A percentile compares a stretch with the other conserved stretches of the same genome.
phyloP scores from a whole-genome alignment of 2,888 invertebrate genomes.

The Geophilus truncorum region DNA sequence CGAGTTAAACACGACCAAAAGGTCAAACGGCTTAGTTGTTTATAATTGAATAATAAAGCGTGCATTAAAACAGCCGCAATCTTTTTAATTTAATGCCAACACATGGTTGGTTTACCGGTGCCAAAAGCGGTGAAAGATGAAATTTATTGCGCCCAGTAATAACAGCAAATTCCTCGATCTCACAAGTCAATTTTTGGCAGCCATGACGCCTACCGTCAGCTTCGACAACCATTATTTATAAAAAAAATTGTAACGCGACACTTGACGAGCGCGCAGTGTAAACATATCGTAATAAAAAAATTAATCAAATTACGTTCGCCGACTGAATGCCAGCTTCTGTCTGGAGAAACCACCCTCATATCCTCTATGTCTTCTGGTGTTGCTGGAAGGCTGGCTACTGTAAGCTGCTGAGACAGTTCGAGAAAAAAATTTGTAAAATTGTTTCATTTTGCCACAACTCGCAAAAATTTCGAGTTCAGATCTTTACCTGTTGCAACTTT shows the following conservation, averaged over 20 bases:
- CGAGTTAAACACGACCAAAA: no score
- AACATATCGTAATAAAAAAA: neutral
- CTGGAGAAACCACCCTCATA: conserved; percentile 6
- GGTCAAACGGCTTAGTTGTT: no score
- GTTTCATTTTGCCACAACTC: neutral
- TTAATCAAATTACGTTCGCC: conserved; percentile 8
- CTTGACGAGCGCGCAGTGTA: no score
- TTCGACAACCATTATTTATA: no score
- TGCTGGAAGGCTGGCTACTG: conserved; percentile 31
- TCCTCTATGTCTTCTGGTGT: conserved; percentile 32
- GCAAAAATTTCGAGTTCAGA: neutral
- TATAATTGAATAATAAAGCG: no score
- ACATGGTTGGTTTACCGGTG: no score
- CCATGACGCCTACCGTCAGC: no score
- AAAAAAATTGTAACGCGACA: no score
- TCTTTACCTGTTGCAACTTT: conserved; percentile 42
- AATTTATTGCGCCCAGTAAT: no score
- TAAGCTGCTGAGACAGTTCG: conserved; percentile 19
- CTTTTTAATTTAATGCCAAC: neutral
- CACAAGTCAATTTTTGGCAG: no score
- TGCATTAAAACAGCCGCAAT: neutral
- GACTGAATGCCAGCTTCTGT: conserved; percentile 25
- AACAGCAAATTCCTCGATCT: no score
- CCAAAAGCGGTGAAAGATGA: no score
- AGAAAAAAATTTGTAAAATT: neutral